Percentiles rank a stretch among this genome's conserved stretches.
Evolutionary conservation across 2,113 vertebrate genomes (phyloP).

Genomic region (Xiphophorus maculatus): DNA sequence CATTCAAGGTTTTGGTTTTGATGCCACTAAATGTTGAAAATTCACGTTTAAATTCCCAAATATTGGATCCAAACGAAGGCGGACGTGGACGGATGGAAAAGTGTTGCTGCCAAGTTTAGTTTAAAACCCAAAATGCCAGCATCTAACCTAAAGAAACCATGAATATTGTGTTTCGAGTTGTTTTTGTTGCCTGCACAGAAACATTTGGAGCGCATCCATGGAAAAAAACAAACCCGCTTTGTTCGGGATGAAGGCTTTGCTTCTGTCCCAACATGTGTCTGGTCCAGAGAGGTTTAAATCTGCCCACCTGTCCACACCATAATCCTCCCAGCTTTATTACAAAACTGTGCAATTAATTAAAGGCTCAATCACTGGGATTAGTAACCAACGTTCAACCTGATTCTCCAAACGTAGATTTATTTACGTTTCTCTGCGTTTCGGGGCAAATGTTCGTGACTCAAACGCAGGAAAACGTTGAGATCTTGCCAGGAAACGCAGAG

Average conservation of each 20-base stretch:
- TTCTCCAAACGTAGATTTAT: conserved; percentile 29
- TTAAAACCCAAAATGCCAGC: not conserved
- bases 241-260: conserved; percentile 65
- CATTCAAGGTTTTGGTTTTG: not conserved
- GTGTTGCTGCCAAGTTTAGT: not conserved
- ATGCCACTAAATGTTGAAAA: not conserved
- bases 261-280: conserved; percentile 75
- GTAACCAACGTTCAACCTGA: conserved; percentile 70
- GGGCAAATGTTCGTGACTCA: not conserved
- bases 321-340: conserved; percentile 74
- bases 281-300: conserved; percentile 70
- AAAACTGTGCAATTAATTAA: conserved; percentile 79
- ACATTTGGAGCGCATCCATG: conserved; percentile 60
- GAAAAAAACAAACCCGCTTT: conserved; percentile 69
- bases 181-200: conserved; percentile 24
- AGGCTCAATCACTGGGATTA: conserved; percentile 71
- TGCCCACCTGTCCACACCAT: conserved; percentile 76
- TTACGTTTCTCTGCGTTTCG: not conserved
- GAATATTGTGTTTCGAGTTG: not conserved
- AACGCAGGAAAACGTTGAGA: not conserved
- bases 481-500: not conserved
- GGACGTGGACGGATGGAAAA: not conserved
- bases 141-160: no score
- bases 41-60: not conserved
- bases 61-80: not conserved